Conservation (phyloP, 2,888 invertebrate genomes). For the Idaea biselata region DNA sequence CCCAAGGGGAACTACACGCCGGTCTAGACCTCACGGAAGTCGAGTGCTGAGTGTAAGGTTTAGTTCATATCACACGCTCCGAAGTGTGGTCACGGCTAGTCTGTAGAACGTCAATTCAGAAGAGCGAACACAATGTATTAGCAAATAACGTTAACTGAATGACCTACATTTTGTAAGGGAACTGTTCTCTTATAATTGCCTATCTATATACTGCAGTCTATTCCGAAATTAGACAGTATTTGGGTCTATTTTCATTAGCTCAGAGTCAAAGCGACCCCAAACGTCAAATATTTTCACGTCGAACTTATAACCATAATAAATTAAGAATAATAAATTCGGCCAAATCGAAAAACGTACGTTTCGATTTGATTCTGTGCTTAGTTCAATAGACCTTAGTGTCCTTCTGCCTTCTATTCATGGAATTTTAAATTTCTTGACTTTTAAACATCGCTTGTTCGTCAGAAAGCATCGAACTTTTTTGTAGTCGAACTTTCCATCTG, state of each 20-base stretch:
- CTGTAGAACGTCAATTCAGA: constrained; percentile 17
- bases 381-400: no score
- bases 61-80: constrained; percentile 12
- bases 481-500: no score
- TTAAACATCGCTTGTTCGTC: no score
- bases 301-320: no score
- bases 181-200: not conserved
- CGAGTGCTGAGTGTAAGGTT: constrained; percentile 5
- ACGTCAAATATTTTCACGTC: no score
- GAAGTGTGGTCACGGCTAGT: constrained; percentile 18
- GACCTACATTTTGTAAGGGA: not conserved
- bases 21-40: constrained; percentile 84
- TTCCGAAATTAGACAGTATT: not conserved
- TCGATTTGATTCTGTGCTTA: no score
- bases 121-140: constrained; percentile 12
- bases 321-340: no score
- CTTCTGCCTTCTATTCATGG: no score
- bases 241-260: not conserved
- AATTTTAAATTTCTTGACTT: no score
- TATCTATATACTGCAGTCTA: not conserved
- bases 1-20: constrained; percentile 94
- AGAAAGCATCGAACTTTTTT: no score
- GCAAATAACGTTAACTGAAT: constrained; percentile 17
- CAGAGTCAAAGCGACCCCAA: no score
- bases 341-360: no score